A percentile compares a stretch with the other conserved stretches of the same genome.
These are phyloP conservation scores for Cyphomyrmex costatus DNA, from an alignment of 1,140 invertebrate genomes.

Conservation along the genomic window DNA sequence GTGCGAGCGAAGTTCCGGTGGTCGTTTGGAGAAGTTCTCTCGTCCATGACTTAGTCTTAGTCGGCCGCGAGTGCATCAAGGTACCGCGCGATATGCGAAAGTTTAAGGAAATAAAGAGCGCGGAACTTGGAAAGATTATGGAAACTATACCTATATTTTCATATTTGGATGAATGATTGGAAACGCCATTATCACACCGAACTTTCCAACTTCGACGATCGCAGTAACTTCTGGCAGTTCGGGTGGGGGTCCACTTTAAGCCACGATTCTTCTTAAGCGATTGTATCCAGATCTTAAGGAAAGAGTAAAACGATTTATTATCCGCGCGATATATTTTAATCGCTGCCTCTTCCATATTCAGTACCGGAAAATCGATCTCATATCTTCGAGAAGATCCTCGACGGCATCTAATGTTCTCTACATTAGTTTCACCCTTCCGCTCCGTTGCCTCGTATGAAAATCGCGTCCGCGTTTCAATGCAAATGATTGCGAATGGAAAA, in stretches of 20 bases:
- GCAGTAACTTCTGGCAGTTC: conserved; percentile 3
- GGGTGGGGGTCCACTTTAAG: background rate
- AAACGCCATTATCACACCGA: conserved; percentile 38
- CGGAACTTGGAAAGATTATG: conserved; percentile 36
- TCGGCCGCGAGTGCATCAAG: conserved; percentile 37
- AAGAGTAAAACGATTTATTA: background rate
- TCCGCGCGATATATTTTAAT: conserved; percentile 13
- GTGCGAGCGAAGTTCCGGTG: conserved; percentile 61
- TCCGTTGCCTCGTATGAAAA: background rate
- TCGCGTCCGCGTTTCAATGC: conserved; percentile 43
- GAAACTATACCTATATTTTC: conserved; percentile 49
- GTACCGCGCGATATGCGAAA: conserved; percentile 45
- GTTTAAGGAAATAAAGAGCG: conserved; percentile 54
- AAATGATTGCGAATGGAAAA: conserved; percentile 43
- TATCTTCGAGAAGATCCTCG: too few relatives aligned
- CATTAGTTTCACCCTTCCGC: background rate
- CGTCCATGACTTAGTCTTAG: conserved; percentile 43
- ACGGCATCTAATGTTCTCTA: conserved; percentile 11
- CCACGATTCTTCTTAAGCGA: conserved; percentile 4
- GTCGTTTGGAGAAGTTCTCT: conserved; percentile 50
- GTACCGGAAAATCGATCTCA: background rate
- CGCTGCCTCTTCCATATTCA: background rate
- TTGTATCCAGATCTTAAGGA: conserved; percentile 3
- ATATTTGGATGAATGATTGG: conserved; percentile 46
- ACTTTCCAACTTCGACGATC: conserved; percentile 11